Evolutionary conservation across 2,113 vertebrate genomes (phyloP).

Genomic region (Cynocephalus volans): DNA sequence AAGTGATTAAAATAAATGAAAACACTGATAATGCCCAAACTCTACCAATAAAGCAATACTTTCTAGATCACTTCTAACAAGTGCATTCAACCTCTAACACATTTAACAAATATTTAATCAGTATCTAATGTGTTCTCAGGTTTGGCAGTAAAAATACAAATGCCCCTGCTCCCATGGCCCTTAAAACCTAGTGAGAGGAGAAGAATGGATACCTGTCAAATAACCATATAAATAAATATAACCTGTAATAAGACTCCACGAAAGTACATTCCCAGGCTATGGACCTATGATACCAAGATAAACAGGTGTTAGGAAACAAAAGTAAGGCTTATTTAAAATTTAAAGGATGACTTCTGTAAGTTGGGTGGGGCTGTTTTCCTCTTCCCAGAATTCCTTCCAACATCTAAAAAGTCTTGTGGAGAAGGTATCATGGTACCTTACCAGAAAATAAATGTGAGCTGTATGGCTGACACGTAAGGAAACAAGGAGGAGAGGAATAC

Average conservation of each 20-base stretch:
- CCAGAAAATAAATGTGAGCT: neutral
- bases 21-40: no score
- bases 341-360: neutral
- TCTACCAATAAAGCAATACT: neutral
- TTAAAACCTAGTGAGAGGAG: neutral
- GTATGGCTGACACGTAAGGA: neutral
- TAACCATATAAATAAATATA: neutral
- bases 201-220: neutral
- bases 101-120: neutral
- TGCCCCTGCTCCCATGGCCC: neutral
- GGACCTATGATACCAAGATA: neutral
- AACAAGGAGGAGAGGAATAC: neutral
- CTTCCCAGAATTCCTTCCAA: neutral
- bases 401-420: neutral
- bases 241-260: neutral
- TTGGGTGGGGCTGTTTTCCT: neutral
- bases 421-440: neutral
- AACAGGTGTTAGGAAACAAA: neutral
- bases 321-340: slow-evolving; percentile 15
- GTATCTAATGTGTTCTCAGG: neutral
- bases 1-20: no score
- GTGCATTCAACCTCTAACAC: neutral
- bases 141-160: neutral
- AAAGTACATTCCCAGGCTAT: neutral
- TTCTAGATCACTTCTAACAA: neutral